Evolutionary conservation across 2,113 vertebrate species (phyloP).

Genomic region (Jacana jacana): DNA sequence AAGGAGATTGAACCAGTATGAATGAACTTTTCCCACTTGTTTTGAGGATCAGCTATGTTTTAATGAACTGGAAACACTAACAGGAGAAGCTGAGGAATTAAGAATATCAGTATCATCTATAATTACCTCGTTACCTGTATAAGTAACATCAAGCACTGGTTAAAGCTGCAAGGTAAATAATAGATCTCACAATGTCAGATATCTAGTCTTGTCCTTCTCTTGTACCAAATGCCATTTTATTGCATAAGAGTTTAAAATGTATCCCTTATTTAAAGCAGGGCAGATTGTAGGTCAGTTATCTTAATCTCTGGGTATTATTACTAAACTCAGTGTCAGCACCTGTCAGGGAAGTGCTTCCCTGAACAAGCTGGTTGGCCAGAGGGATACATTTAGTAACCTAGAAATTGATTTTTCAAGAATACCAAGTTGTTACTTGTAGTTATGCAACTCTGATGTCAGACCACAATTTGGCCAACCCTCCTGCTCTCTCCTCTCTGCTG

Average conservation of each 20-base stretch:
- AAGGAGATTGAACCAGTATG: neutral
- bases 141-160: neutral
- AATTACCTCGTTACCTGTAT: neutral
- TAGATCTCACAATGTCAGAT: accelerated
- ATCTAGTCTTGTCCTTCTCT: neutral
- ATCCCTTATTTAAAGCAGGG: neutral
- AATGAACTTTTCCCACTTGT: neutral
- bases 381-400: neutral
- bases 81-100: neutral
- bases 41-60: neutral
- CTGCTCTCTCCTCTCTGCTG: neutral
- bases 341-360: too few relatives aligned
- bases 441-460: neutral
- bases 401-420: neutral
- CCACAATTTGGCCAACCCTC: neutral
- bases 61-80: neutral
- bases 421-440: neutral
- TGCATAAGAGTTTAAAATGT: neutral
- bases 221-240: neutral
- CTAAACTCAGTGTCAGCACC: neutral
- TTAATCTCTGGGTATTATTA: neutral
- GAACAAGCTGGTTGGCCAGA: neutral
- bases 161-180: neutral
- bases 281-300: neutral
- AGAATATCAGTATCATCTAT: neutral